A percentile compares a stretch with the other conserved stretches of the same genome.
phyloP scores from a whole-genome alignment of 1,140 invertebrate species.

The Latrodectus geometricus region DNA sequence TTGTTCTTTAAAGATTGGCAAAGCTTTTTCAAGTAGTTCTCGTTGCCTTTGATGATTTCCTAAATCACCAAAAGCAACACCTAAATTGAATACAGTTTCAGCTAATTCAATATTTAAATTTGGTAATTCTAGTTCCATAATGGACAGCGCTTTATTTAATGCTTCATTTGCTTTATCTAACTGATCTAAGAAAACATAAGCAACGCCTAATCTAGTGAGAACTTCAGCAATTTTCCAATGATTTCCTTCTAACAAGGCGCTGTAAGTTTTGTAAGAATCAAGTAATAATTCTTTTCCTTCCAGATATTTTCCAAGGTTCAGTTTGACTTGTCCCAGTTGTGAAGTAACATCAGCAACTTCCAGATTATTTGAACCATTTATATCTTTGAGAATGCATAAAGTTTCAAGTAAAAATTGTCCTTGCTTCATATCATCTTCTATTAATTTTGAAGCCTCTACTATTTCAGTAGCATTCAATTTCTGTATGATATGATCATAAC shows the following conservation, averaged over 20 bases:
- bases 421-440: slow-evolving; percentile 22
- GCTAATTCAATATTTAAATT: slow-evolving; percentile 8
- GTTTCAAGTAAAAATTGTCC: slow-evolving; percentile 9
- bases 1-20: background rate
- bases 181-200: slow-evolving; percentile 29
- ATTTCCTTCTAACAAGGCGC: background rate
- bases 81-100: slow-evolving; percentile 15
- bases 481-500: background rate
- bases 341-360: slow-evolving; percentile 15
- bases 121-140: background rate
- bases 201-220: slow-evolving; percentile 23
- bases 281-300: slow-evolving; percentile 20
- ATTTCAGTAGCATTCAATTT: background rate
- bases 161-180: slow-evolving; percentile 6
- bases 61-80: slow-evolving; percentile 37
- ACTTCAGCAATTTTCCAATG: slow-evolving; percentile 19
- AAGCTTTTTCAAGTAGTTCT: slow-evolving; percentile 28
- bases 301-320: slow-evolving; percentile 14
- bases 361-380: background rate
- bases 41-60: slow-evolving; percentile 29
- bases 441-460: background rate
- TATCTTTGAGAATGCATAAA: background rate
- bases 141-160: slow-evolving; percentile 21
- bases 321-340: slow-evolving; percentile 6
- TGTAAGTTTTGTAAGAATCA: background rate